phyloP scores from a whole-genome alignment of 2,797 vertebrate genomes.

The Pelodytes ibericus region DNA sequence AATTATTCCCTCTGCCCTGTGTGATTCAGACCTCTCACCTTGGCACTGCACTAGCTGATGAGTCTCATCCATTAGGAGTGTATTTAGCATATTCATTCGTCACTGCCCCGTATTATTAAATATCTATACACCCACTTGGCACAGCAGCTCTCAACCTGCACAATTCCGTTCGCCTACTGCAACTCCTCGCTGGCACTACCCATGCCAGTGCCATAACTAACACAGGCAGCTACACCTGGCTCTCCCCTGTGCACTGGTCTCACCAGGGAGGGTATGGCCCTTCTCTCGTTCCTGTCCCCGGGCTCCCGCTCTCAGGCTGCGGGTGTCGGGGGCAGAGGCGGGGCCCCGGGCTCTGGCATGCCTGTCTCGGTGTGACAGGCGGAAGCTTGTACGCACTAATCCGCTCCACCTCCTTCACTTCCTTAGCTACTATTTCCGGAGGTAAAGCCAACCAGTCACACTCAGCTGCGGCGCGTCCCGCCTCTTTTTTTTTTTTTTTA shows the following conservation, averaged over 20 bases:
- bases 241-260: too few relatives aligned
- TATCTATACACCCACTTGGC: too few relatives aligned
- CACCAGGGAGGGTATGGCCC: neutral
- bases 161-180: too few relatives aligned
- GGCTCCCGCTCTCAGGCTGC: slow-evolving; percentile 32
- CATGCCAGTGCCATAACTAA: too few relatives aligned
- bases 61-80: too few relatives aligned
- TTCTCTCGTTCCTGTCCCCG: slow-evolving; percentile 18
- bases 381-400: neutral
- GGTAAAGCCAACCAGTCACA: slow-evolving; percentile 28
- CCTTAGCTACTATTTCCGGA: slow-evolving; percentile 35
- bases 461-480: neutral
- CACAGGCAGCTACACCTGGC: too few relatives aligned
- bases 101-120: too few relatives aligned
- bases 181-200: neutral
- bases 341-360: slow-evolving; percentile 23
- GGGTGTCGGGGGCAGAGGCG: neutral
- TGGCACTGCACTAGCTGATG: too few relatives aligned
- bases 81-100: too few relatives aligned
- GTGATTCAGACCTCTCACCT: too few relatives aligned
- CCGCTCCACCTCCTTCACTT: slow-evolving; percentile 15
- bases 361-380: neutral
- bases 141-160: too few relatives aligned
- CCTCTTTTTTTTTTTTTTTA: slow-evolving; percentile 13
- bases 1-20: too few relatives aligned